These are phyloP conservation scores for Stichodactyla helianthus DNA, from an alignment of 64 coral and sea anemone species.

Conservation along the genomic window DNA sequence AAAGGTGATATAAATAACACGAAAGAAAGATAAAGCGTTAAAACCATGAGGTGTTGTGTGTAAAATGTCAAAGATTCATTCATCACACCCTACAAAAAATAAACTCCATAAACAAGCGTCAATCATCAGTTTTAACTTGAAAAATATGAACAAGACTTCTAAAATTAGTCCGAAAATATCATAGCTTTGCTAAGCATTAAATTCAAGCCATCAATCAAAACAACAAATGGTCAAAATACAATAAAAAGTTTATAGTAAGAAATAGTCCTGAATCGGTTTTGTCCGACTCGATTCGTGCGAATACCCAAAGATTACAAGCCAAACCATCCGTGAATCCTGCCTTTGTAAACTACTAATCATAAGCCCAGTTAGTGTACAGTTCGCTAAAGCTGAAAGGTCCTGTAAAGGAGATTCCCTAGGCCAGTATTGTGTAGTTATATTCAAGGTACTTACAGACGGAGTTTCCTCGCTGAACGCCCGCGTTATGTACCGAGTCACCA, in stretches of 20 bases:
- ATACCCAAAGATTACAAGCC: background rate
- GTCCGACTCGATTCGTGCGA: background rate
- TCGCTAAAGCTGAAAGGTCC: background rate
- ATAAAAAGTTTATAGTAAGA: background rate
- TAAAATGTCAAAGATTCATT: background rate
- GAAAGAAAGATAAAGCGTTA: background rate
- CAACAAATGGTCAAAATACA: background rate
- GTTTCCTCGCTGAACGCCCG: slow-evolving; percentile 94
- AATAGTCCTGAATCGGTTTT: background rate
- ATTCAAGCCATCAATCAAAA: background rate
- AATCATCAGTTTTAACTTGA: background rate
- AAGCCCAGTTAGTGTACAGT: background rate
- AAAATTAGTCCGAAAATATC: background rate
- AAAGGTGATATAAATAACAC: background rate
- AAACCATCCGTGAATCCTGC: background rate
- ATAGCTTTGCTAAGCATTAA: background rate
- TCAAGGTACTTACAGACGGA: slow-evolving; percentile 63
- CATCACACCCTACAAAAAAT: background rate
- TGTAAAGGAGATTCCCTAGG: background rate
- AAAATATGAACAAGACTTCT: background rate
- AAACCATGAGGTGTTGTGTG: background rate
- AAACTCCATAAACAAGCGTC: background rate
- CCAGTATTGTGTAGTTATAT: background rate
- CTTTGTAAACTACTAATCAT: background rate
- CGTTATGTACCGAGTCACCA: slow-evolving; percentile 94